Conservation (phyloP, 2,113 vertebrate genomes). For the Tenrec ecaudatus region DNA sequence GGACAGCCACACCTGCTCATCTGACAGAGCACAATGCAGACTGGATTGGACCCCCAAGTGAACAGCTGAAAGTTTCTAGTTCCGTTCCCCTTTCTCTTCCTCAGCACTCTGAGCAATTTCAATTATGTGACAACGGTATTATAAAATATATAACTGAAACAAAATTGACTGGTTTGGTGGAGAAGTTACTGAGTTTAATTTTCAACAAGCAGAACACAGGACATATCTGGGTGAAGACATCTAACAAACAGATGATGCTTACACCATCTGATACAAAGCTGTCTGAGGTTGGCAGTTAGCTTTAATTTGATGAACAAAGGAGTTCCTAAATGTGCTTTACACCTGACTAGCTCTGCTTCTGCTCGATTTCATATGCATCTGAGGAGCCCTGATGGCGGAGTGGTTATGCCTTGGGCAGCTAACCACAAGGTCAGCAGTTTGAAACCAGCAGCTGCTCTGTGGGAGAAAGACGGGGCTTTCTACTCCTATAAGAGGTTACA, state of each 20-base stretch:
- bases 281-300: background rate
- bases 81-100: background rate
- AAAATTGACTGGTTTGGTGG: background rate
- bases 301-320: background rate
- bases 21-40: background rate
- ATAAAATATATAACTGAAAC: background rate
- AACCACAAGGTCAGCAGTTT: too few relatives aligned
- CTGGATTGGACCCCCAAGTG: background rate
- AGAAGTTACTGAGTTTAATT: constrained; percentile 25
- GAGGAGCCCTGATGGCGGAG: background rate
- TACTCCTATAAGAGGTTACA: too few relatives aligned
- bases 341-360: constrained; percentile 26
- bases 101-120: background rate
- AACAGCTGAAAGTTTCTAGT: background rate
- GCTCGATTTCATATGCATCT: background rate
- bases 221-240: background rate
- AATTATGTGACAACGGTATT: background rate
- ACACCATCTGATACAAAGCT: background rate
- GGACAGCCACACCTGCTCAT: background rate
- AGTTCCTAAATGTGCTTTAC: background rate
- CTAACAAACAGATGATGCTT: background rate
- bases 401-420: too few relatives aligned
- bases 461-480: too few relatives aligned
- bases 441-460: too few relatives aligned
- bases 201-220: background rate